Conservation (phyloP, 1,140 invertebrate genomes). For the Magallana gigas region DNA sequence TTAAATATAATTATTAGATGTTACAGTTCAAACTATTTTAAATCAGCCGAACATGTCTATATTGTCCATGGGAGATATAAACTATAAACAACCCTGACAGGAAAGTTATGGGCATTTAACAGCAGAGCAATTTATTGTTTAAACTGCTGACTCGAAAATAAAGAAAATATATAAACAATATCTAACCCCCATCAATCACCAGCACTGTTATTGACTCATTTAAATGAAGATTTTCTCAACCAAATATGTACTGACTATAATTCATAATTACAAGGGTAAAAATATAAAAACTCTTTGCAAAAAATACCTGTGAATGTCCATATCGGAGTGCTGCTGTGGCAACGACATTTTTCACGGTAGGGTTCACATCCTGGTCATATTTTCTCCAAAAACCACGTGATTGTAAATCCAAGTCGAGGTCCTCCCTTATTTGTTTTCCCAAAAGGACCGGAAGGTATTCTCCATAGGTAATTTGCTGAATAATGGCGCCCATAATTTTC, state of each 20-base stretch:
- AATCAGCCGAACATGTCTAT: background rate
- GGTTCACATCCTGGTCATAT: slow-evolving; percentile 89
- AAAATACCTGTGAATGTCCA: slow-evolving; percentile 87
- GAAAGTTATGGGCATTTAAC: background rate
- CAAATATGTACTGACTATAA: background rate
- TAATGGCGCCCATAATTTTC: slow-evolving; percentile 1
- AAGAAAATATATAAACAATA: background rate
- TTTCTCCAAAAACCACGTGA: slow-evolving; percentile 74
- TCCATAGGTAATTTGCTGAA: background rate
- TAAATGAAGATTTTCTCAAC: background rate
- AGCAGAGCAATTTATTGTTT: background rate
- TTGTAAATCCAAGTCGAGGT: background rate
- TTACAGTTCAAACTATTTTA: background rate
- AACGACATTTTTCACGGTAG: slow-evolving; percentile 94
- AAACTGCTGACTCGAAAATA: background rate
- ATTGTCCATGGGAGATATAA: background rate
- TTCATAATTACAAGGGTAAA: background rate
- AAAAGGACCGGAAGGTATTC: background rate
- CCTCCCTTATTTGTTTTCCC: background rate
- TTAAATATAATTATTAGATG: too few species aligned
- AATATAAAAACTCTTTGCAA: background rate
- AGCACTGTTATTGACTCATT: background rate
- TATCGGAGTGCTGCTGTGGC: slow-evolving; percentile 96
- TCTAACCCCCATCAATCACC: background rate
- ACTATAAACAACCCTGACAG: too few species aligned